These are phyloP conservation scores for Gisinianus flammeolus DNA, from an alignment of 2,888 invertebrate genomes.

Conservation along the genomic window DNA sequence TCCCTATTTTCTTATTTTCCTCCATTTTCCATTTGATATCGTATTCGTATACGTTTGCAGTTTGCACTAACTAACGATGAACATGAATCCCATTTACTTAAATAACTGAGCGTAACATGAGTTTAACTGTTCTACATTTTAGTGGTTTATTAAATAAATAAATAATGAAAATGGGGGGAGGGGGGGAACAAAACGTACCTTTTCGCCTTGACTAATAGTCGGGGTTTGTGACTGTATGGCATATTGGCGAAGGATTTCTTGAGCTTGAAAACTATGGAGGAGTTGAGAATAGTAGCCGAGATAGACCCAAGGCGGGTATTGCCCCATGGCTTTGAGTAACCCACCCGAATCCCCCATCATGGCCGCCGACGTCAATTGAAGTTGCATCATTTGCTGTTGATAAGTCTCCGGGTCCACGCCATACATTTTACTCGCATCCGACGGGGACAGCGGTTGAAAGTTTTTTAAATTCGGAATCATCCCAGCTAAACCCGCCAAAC, in stretches of 20 bases:
- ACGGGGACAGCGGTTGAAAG: constrained; percentile 53
- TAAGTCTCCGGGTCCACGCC: constrained; percentile 58
- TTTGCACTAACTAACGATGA: too few relatives aligned
- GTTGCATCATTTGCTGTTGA: constrained; percentile 59
- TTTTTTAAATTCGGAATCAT: constrained; percentile 38
- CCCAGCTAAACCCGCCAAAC: background rate
- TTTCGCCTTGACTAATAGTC: constrained; percentile 56
- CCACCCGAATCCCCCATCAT: constrained; percentile 57
- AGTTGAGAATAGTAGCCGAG: constrained; percentile 60
- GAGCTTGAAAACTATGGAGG: constrained; percentile 60
- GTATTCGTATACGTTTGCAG: too few relatives aligned
- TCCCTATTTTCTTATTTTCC: too few relatives aligned
- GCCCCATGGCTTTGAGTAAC: constrained; percentile 56
- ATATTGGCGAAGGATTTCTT: constrained; percentile 60
- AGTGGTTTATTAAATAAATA: too few relatives aligned
- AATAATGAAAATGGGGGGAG: background rate
- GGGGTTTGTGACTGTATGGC: constrained; percentile 59
- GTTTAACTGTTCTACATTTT: too few relatives aligned
- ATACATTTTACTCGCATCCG: constrained; percentile 57
- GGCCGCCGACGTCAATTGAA: constrained; percentile 58
- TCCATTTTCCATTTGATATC: too few relatives aligned
- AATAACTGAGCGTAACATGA: too few relatives aligned
- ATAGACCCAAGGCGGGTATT: constrained; percentile 59
- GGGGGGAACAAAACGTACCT: constrained; percentile 47
- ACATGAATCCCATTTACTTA: too few relatives aligned